phyloP scores from a whole-genome alignment of 2,888 invertebrate genomes.

The Harpalus rufipes region DNA sequence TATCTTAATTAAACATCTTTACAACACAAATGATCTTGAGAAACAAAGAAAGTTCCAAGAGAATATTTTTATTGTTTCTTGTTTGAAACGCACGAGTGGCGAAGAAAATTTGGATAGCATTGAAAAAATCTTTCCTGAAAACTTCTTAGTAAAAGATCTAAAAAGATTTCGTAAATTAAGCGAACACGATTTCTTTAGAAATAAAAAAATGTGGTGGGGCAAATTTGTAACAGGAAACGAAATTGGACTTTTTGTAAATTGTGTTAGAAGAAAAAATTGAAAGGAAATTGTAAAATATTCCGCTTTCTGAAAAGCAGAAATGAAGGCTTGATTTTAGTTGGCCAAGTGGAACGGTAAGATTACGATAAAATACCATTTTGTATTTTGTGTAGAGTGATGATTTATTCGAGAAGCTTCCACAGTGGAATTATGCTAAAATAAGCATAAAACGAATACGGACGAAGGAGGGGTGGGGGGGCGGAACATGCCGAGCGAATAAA shows the following conservation, averaged over 20 bases:
- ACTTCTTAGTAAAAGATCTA: slow-evolving; percentile 20
- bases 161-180: slow-evolving; percentile 48
- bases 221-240: slow-evolving; percentile 46
- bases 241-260: slow-evolving; percentile 53
- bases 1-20: slow-evolving; percentile 47
- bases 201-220: slow-evolving; percentile 14
- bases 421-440: no score
- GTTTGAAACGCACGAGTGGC: slow-evolving; percentile 1
- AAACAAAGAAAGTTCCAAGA: slow-evolving; percentile 12
- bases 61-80: slow-evolving; percentile 29
- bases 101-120: slow-evolving; percentile 21
- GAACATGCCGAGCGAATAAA: no score
- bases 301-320: slow-evolving; percentile 6
- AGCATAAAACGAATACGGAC: no score
- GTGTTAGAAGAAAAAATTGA: slow-evolving; percentile 28
- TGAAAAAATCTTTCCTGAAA: slow-evolving; percentile 21
- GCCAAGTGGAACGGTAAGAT: no score
- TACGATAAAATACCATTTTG: no score
- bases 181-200: slow-evolving; percentile 42
- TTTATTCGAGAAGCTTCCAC: no score
- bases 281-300: slow-evolving; percentile 41
- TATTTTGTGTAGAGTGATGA: no score
- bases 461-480: no score
- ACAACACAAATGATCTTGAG: slow-evolving; percentile 5
- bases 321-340: slow-evolving; percentile 9